Evolutionary conservation across 2,888 invertebrate genomes (phyloP).

Genomic region (Cordilura impudica): DNA sequence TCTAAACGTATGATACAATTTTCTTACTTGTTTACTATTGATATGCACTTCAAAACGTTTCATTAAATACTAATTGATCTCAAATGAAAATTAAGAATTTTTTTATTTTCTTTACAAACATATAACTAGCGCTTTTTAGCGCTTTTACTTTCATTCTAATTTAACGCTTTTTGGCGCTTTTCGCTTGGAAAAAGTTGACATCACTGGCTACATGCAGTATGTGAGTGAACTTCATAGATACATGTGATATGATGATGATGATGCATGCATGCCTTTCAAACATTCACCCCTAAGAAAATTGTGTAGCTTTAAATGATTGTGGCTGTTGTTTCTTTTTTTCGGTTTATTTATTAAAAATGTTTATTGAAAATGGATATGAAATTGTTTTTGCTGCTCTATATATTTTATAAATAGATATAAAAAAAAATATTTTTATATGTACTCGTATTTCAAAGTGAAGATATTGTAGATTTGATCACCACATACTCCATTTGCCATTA

Average conservation of each 20-base stretch:
- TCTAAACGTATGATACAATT: no score
- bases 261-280: conserved; percentile 26
- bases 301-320: background rate
- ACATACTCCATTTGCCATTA: conserved; percentile 19
- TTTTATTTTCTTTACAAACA: no score
- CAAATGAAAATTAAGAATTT: no score
- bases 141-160: no score
- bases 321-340: conserved; percentile 40
- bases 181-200: no score
- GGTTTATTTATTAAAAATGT: no score
- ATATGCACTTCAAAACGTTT: no score
- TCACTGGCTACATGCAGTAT: background rate
- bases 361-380: conserved; percentile 49
- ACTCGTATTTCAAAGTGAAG: conserved; percentile 26
- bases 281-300: conserved; percentile 49
- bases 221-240: background rate
- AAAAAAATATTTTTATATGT: background rate
- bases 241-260: background rate
- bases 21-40: no score
- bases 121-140: no score
- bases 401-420: conserved; percentile 62
- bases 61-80: no score
- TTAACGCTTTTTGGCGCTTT: no score
- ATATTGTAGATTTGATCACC: background rate
- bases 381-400: conserved; percentile 55